Evolutionary conservation across 2,888 invertebrate genomes (phyloP).

Genomic region (Ectemnius lituratus): DNA sequence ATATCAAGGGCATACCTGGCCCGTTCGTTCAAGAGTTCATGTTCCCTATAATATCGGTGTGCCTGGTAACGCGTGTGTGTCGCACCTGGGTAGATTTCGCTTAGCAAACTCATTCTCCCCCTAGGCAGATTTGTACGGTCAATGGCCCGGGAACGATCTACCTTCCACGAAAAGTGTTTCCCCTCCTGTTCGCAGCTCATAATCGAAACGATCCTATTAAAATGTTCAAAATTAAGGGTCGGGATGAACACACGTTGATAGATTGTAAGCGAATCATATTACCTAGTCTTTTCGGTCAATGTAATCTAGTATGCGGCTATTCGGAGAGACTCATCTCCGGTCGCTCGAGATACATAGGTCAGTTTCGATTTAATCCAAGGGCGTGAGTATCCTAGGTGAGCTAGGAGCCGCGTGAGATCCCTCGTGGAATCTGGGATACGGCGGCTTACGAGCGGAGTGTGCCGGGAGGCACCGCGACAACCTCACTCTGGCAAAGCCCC

Average conservation of each 20-base stretch:
- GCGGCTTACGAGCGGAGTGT: constrained; percentile 30
- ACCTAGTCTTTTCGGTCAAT: constrained; percentile 9
- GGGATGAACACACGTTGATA: too few species aligned
- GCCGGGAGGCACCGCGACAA: constrained; percentile 35
- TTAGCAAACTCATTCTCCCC: constrained; percentile 9
- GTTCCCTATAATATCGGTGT: too few species aligned
- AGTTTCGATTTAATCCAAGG: constrained; percentile 36
- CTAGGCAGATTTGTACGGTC: constrained; percentile 15
- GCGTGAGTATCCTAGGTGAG: too few species aligned
- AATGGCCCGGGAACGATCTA: not conserved
- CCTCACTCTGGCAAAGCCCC: constrained; percentile 61
- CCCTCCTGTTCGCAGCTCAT: not conserved
- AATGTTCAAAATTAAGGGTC: too few species aligned
- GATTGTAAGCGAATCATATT: too few species aligned
- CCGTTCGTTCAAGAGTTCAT: not conserved
- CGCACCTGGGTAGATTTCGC: too few species aligned
- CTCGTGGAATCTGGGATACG: constrained; percentile 32
- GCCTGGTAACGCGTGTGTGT: too few species aligned
- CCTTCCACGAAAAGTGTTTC: not conserved
- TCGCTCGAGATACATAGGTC: constrained; percentile 6
- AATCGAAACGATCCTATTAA: not conserved
- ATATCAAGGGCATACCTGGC: constrained; percentile 17
- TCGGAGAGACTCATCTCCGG: not conserved
- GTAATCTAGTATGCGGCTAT: not conserved
- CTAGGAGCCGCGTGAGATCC: constrained; percentile 18